phyloP scores from a whole-genome alignment of 2,113 vertebrate species.

The Prietella phreatophila region DNA sequence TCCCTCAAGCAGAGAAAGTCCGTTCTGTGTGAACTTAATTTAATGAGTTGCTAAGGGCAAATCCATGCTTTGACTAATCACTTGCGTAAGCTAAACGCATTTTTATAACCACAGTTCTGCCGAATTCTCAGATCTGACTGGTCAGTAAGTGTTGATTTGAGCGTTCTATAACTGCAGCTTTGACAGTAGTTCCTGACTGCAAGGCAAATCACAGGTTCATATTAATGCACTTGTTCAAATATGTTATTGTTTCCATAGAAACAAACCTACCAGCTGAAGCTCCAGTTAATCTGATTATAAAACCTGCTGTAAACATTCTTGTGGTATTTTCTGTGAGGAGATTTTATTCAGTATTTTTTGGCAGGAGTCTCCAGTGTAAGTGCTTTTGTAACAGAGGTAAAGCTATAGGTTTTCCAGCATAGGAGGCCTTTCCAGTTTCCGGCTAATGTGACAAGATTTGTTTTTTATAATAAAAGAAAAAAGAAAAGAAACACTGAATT shows the following conservation, averaged over 20 bases:
- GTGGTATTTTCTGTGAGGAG: neutral
- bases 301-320: neutral
- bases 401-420: neutral
- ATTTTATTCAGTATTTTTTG: neutral
- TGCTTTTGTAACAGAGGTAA: too few species aligned
- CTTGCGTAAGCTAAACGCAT: neutral
- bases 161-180: neutral
- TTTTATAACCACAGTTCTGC: neutral
- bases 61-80: neutral
- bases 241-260: neutral
- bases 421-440: neutral
- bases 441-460: neutral
- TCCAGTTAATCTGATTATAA: neutral
- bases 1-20: neutral
- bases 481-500: neutral
- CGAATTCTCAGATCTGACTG: neutral
- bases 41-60: conserved; percentile 3
- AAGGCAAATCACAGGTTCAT: neutral
- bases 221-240: neutral
- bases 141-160: neutral
- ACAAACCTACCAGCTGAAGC: neutral
- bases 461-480: neutral
- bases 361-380: neutral
- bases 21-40: neutral
- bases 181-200: neutral